Conservation (phyloP, 2,797 vertebrate species). For the Carcharodon carcharias region DNA sequence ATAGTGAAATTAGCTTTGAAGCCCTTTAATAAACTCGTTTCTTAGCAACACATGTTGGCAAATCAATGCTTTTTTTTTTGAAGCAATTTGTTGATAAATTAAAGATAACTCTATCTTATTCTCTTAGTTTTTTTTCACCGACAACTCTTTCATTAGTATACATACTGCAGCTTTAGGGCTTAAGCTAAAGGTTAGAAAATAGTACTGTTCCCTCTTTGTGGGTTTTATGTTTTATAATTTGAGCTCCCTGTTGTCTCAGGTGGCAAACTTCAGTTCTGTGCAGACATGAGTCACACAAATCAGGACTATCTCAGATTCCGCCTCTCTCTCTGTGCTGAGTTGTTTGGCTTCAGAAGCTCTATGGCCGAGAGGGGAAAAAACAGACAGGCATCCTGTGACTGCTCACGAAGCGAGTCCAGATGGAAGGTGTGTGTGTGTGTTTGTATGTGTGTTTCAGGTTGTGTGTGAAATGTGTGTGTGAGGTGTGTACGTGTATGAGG, state of each 20-base stretch:
- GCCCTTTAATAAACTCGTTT: not conserved
- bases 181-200: not conserved
- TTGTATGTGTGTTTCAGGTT: no score
- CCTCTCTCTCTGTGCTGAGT: not conserved
- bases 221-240: not conserved
- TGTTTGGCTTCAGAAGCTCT: not conserved
- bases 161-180: not conserved
- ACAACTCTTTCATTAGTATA: not conserved
- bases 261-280: not conserved
- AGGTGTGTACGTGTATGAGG: no score
- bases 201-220: not conserved
- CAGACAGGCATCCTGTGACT: not conserved
- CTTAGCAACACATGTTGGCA: not conserved
- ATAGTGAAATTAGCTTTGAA: not conserved
- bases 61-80: not conserved
- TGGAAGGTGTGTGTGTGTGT: no score
- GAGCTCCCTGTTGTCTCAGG: not conserved
- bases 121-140: not conserved
- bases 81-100: not conserved
- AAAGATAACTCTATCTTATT: not conserved
- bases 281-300: not conserved
- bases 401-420: not conserved
- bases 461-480: no score
- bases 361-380: not conserved
- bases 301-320: not conserved